phyloP scores from a whole-genome alignment of 2,888 invertebrate genomes.

The Bembecia ichneumoniformis region DNA sequence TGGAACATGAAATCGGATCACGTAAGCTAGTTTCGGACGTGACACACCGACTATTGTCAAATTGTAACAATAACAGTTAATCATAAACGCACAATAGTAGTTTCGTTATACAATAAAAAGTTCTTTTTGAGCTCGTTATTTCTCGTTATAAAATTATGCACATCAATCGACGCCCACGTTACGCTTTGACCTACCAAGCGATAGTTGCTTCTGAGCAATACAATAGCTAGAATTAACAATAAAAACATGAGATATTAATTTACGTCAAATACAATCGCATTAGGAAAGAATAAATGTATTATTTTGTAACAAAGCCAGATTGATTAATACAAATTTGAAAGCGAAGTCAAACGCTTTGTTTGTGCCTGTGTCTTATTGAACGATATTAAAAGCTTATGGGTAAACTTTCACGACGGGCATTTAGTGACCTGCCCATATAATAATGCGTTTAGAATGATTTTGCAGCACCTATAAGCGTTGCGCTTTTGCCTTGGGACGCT shows the following conservation, averaged over 20 bases:
- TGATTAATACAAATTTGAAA: not conserved
- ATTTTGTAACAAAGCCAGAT: not conserved
- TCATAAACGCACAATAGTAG: not conserved
- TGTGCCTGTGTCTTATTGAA: too few species aligned
- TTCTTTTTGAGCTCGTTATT: constrained; percentile 4
- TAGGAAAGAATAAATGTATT: not conserved
- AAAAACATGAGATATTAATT: not conserved
- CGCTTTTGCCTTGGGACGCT: too few species aligned
- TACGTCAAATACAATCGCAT: not conserved
- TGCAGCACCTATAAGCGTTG: too few species aligned
- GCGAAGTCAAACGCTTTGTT: too few species aligned
- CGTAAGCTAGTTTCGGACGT: not conserved
- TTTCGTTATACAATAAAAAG: not conserved
- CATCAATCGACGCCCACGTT: constrained; percentile 25
- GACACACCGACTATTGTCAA: not conserved
- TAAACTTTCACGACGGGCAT: too few species aligned
- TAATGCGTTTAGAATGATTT: too few species aligned
- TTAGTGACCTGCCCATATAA: too few species aligned
- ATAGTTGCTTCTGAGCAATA: not conserved
- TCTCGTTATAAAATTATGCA: constrained; percentile 30
- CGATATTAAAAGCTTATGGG: too few species aligned
- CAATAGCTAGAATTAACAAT: not conserved
- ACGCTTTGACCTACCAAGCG: not conserved
- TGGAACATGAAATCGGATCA: not conserved
- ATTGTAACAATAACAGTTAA: not conserved